Evolutionary conservation across 2,113 vertebrate genomes (phyloP).

Genomic region (Cacatua alba): DNA sequence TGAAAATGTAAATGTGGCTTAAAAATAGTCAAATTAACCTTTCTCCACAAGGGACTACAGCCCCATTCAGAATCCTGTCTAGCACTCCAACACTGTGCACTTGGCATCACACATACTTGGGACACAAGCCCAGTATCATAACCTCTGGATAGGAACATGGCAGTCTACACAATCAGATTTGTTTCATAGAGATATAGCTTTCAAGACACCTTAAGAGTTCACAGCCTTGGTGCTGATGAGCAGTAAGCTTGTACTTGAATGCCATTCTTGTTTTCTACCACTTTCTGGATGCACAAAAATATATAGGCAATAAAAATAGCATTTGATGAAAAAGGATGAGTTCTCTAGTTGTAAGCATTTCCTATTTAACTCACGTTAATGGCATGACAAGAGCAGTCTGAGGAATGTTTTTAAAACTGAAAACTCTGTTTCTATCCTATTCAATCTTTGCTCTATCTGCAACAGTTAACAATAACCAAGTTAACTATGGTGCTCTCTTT

Average conservation of each 20-base stretch:
- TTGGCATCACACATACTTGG: background rate
- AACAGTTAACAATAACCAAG: background rate
- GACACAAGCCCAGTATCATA: background rate
- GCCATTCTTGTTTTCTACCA: background rate
- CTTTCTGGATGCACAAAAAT: background rate
- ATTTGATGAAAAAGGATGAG: background rate
- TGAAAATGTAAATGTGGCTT: background rate
- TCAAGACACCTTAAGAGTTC: background rate
- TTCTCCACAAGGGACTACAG: background rate
- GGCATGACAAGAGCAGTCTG: background rate
- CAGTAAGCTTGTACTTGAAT: background rate
- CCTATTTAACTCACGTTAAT: background rate
- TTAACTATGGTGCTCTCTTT: background rate
- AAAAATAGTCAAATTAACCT: background rate
- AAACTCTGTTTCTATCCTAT: background rate
- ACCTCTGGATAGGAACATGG: background rate
- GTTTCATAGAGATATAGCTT: background rate
- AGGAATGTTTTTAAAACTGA: background rate
- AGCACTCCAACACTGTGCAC: background rate
- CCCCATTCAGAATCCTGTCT: background rate
- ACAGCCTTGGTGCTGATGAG: background rate
- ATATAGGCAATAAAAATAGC: background rate
- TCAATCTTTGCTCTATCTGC: background rate
- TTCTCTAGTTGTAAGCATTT: background rate
- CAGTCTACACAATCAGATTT: background rate